Conservation (phyloP, 2,888 invertebrate genomes). For the Ennomos quercinarius region DNA sequence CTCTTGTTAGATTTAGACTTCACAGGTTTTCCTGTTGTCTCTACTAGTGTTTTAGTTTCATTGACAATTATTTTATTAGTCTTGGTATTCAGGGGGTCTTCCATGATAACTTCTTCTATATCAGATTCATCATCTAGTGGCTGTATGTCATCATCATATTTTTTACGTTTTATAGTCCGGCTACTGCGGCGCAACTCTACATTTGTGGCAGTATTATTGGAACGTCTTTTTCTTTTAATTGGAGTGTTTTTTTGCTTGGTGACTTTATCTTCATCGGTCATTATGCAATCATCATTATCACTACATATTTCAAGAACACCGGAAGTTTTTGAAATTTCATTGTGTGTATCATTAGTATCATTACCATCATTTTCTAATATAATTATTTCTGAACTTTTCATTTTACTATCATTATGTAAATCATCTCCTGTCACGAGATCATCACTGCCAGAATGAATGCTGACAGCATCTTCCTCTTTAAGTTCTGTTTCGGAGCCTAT, state of each 20-base stretch:
- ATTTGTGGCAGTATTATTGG: conserved; percentile 44
- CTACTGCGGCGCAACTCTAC: conserved; percentile 65
- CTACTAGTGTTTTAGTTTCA: conserved; percentile 89
- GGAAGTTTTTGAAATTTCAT: conserved; percentile 56
- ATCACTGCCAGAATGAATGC: conserved; percentile 72
- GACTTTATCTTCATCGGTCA: conserved; percentile 55
- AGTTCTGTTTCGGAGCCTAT: conserved; percentile 51
- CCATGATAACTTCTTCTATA: conserved; percentile 86
- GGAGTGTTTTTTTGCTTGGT: neutral
- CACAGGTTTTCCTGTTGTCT: conserved; percentile 87
- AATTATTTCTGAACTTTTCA: conserved; percentile 57
- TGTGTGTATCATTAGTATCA: conserved; percentile 52
- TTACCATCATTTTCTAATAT: conserved; percentile 56
- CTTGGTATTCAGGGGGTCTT: conserved; percentile 80
- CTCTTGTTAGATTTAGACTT: conserved; percentile 88
- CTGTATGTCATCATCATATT: conserved; percentile 81
- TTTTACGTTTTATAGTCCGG: conserved; percentile 81
- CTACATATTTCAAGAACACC: conserved; percentile 75
- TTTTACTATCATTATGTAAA: conserved; percentile 51
- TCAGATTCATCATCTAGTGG: conserved; percentile 87
- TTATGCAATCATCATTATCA: conserved; percentile 58
- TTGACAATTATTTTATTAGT: conserved; percentile 86
- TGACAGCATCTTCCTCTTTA: conserved; percentile 67
- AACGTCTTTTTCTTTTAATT: conserved; percentile 24
- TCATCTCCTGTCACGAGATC: conserved; percentile 57